A percentile compares a stretch with the other conserved stretches of the same genome.
Evolutionary conservation across 2,797 vertebrate genomes (phyloP).

Genomic region (Tenualosa ilisha): DNA sequence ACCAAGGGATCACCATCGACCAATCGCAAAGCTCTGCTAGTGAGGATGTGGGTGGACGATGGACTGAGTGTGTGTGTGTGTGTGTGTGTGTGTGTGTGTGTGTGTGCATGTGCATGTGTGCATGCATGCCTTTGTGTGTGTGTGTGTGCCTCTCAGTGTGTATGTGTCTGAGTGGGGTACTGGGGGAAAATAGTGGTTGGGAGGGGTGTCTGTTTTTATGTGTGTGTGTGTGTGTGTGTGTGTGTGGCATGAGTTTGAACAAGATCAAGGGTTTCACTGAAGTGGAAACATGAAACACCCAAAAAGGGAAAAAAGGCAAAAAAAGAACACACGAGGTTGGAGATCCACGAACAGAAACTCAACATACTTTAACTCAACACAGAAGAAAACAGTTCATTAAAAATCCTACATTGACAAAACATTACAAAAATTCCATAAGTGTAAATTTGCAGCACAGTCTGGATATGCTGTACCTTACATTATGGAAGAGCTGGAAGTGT

Average conservation of each 20-base stretch:
- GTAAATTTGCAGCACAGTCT: too few species aligned
- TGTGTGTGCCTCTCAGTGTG: background rate
- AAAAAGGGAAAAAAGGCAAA: background rate
- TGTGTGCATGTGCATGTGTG: background rate
- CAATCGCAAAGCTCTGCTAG: background rate
- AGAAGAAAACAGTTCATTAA: background rate
- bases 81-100: background rate
- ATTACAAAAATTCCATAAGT: too few species aligned
- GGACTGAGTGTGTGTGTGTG: background rate
- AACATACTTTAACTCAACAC: background rate
- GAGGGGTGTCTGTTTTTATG: background rate
- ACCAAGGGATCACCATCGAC: slow-evolving; percentile 17
- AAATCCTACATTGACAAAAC: background rate
- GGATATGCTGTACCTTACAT: too few species aligned
- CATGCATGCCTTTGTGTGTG: background rate
- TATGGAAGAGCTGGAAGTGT: too few species aligned
- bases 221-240: background rate
- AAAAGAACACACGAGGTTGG: background rate
- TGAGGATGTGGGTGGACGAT: slow-evolving; percentile 10
- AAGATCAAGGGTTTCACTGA: slow-evolving; percentile 5
- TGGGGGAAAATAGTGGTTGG: background rate
- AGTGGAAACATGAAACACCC: slow-evolving; percentile 16
- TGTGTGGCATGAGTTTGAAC: background rate
- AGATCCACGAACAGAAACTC: background rate
- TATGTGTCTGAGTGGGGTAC: too few species aligned